phyloP scores from a whole-genome alignment of 2,113 vertebrate genomes.

The Leptobrachium ailaonicum region DNA sequence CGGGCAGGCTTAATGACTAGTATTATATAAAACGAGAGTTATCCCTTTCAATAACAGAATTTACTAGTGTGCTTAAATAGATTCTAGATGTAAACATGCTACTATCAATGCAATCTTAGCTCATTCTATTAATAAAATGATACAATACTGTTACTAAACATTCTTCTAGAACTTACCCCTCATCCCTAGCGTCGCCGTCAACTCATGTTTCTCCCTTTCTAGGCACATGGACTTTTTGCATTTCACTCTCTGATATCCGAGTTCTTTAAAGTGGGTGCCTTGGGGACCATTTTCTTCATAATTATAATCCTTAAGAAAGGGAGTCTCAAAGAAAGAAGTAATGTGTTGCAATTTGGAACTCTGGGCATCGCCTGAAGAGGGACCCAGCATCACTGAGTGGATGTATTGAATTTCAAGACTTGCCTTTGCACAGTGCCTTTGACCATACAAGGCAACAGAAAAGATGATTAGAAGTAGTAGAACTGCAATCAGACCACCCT shows the following conservation, averaged over 20 bases:
- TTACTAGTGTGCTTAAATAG: too few relatives aligned
- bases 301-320: constrained; percentile 92
- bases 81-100: too few relatives aligned
- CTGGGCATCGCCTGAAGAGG: constrained; percentile 88
- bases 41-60: too few relatives aligned
- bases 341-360: constrained; percentile 81
- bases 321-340: constrained; percentile 91
- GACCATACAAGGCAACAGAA: constrained; percentile 89
- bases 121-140: too few relatives aligned
- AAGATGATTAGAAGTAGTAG: constrained; percentile 90
- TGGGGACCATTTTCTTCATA: constrained; percentile 79
- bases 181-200: constrained; percentile 69
- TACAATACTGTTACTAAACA: not conserved
- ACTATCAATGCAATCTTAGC: too few relatives aligned
- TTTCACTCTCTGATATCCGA: constrained; percentile 79
- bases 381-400: constrained; percentile 89
- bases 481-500: constrained; percentile 94
- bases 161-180: constrained; percentile 73
- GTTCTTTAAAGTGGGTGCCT: constrained; percentile 66
- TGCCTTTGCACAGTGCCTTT: constrained; percentile 93
- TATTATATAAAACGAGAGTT: too few relatives aligned
- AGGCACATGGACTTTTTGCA: constrained; percentile 57
- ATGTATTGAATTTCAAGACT: constrained; percentile 99
- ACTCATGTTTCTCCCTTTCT: constrained; percentile 80
- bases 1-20: too few relatives aligned